phyloP scores from a whole-genome alignment of 1,140 invertebrate species.

The Drosophila mauritiana region DNA sequence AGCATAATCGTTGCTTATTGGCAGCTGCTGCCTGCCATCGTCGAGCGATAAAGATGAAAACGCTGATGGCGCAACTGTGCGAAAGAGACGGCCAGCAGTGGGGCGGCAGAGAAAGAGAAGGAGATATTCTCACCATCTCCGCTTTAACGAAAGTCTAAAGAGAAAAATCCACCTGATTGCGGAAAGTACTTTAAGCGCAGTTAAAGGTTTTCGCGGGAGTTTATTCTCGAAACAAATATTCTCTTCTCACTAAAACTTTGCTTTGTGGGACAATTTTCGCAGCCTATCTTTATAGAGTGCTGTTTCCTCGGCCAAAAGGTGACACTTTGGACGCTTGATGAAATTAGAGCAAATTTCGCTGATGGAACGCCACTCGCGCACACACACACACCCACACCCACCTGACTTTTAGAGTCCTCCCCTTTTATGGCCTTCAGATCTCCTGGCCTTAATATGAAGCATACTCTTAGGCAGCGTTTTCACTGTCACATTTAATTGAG shows the following conservation, averaged over 20 bases:
- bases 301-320: not conserved
- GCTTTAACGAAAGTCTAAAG: conserved; percentile 18
- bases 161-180: conserved; percentile 17
- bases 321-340: conserved; percentile 38
- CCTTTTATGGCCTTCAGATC: not conserved
- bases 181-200: conserved; percentile 20
- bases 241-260: too few relatives aligned
- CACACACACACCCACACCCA: conserved; percentile 4
- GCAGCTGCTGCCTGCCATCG: conserved; percentile 66
- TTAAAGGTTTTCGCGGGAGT: conserved; percentile 2
- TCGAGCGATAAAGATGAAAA: conserved; percentile 66
- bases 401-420: conserved; percentile 19
- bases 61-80: conserved; percentile 66
- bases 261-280: too few relatives aligned
- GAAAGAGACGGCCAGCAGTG: conserved; percentile 17
- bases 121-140: conserved; percentile 5
- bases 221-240: too few relatives aligned
- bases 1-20: conserved; percentile 81
- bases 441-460: conserved; percentile 52
- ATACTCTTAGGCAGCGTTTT: conserved; percentile 80
- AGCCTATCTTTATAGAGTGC: not conserved
- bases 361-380: conserved; percentile 3
- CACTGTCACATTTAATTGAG: conserved; percentile 83
- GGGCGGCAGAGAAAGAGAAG: not conserved
- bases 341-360: conserved; percentile 44